Conservation (phyloP, 2,797 vertebrate species). For the Poliocrania exsul region DNA sequence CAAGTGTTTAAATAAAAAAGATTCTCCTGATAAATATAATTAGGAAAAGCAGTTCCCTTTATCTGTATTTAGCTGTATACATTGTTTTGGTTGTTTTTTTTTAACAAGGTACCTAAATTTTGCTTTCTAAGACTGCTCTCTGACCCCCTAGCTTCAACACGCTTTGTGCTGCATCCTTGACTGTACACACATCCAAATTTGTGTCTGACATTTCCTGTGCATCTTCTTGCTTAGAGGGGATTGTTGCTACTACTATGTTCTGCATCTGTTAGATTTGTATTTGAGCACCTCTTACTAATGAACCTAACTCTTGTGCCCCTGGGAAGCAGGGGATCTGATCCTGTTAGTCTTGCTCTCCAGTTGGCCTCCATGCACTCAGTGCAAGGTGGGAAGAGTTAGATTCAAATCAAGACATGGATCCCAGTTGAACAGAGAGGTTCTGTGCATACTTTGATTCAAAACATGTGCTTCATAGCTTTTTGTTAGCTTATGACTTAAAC, state of each 20-base stretch:
- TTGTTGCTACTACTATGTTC: neutral
- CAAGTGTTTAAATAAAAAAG: constrained; percentile 26
- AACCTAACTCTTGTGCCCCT: neutral
- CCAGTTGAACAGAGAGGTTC: neutral
- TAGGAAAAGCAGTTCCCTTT: neutral
- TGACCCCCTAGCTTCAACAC: neutral
- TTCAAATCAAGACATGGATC: neutral
- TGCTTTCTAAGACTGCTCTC: neutral
- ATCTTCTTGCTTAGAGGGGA: neutral
- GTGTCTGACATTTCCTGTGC: neutral
- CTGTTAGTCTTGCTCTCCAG: neutral
- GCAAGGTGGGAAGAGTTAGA: neutral
- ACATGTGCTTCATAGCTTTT: neutral
- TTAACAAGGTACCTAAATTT: neutral
- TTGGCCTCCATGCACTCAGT: neutral
- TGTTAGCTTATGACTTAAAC: neutral
- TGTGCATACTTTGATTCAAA: neutral
- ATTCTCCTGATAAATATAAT: constrained; percentile 24
- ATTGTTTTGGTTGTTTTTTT: neutral
- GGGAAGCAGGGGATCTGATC: neutral
- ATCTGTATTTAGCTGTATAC: neutral
- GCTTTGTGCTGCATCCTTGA: neutral
- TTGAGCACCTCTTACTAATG: neutral
- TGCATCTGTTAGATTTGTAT: neutral
- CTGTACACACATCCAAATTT: neutral